These are phyloP conservation scores for Euphydryas editha DNA, from an alignment of 2,888 invertebrate genomes.

Conservation along the genomic window DNA sequence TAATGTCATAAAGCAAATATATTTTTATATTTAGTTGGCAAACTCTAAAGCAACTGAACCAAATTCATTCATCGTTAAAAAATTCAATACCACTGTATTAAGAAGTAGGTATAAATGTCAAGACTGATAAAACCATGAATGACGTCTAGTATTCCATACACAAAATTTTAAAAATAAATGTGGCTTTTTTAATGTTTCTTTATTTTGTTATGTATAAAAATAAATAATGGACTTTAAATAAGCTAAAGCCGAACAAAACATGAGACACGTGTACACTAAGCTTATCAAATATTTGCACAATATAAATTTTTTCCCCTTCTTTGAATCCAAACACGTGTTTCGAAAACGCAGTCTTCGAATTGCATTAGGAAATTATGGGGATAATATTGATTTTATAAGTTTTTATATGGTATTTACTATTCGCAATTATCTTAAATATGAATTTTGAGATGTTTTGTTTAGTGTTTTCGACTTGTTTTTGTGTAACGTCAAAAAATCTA, in stretches of 20 bases:
- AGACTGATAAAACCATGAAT: too few species aligned
- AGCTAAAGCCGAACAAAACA: neutral
- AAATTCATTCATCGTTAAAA: too few species aligned
- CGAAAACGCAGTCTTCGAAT: neutral
- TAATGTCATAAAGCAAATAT: too few species aligned
- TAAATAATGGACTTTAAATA: neutral
- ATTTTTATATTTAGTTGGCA: too few species aligned
- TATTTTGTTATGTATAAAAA: neutral
- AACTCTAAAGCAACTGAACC: too few species aligned
- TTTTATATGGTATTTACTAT: too few species aligned
- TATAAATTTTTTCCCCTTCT: neutral
- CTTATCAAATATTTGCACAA: constrained; percentile 13
- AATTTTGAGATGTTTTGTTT: too few species aligned
- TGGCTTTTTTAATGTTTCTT: neutral
- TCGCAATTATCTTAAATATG: too few species aligned
- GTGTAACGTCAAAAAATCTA: too few species aligned
- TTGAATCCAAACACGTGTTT: neutral
- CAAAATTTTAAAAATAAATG: neutral
- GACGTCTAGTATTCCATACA: neutral
- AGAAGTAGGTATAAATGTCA: too few species aligned
- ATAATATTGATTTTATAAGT: neutral
- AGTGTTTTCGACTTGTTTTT: too few species aligned
- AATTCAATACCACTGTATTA: too few species aligned
- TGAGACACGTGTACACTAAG: neutral
- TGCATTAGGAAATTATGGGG: neutral